These are phyloP conservation scores for Cecidostiba fungosa DNA, from an alignment of 2,888 invertebrate genomes.

Conservation along the genomic window DNA sequence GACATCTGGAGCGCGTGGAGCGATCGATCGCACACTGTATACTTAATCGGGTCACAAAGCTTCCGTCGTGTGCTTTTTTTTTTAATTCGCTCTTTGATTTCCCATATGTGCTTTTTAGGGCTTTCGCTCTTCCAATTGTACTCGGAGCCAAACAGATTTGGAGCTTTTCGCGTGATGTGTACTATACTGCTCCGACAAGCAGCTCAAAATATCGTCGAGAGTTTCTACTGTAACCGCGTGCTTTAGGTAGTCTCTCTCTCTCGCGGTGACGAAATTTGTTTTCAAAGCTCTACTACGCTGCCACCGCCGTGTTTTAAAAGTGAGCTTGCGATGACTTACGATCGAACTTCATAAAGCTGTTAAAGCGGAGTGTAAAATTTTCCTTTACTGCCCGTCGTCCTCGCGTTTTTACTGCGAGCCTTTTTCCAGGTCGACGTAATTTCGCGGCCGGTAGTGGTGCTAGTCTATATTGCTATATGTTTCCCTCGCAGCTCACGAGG, in stretches of 20 bases:
- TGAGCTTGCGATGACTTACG: conserved; percentile 10
- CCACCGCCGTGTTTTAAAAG: not conserved
- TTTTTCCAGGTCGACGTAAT: conserved; percentile 2
- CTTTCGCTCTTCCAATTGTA: not conserved
- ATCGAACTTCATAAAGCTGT: conserved; percentile 10
- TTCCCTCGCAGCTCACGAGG: not conserved
- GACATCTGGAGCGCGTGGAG: not conserved
- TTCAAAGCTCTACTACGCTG: not conserved
- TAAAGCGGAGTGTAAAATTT: conserved; percentile 13
- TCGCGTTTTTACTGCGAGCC: not conserved
- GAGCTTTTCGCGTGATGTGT: not conserved
- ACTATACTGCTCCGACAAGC: not conserved
- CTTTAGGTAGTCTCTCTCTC: too few relatives aligned
- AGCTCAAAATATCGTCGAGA: not conserved
- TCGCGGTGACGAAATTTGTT: not conserved
- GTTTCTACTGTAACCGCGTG: not conserved
- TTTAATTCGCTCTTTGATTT: not conserved
- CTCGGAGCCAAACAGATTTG: not conserved
- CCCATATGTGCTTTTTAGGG: conserved; percentile 12
- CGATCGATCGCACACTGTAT: not conserved
- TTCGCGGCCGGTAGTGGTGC: not conserved
- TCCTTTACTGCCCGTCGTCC: conserved; percentile 3
- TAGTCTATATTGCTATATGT: not conserved
- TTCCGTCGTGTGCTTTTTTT: conserved; percentile 3
- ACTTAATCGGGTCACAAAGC: conserved; percentile 34